Percentiles rank a stretch among this genome's conserved stretches.
Evolutionary conservation across 2,113 vertebrate genomes (phyloP).

Genomic region (Cinclus cinclus): DNA sequence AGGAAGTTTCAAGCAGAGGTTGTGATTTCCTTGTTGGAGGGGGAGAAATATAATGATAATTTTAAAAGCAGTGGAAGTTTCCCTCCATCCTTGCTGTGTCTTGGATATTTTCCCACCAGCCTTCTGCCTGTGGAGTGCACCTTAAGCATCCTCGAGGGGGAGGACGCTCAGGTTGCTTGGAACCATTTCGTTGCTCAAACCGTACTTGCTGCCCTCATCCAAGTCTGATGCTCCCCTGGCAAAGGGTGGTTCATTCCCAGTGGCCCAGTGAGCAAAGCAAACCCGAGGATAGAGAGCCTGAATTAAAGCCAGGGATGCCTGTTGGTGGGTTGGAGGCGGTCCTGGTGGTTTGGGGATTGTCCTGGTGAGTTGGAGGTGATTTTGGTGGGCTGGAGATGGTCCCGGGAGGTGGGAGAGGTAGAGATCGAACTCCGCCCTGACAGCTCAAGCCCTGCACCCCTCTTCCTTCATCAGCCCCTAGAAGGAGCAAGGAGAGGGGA

Average conservation of each 20-base stretch:
- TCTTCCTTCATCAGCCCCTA: background rate
- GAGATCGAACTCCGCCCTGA: background rate
- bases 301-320: background rate
- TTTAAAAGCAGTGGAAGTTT: background rate
- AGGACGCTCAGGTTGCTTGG: background rate
- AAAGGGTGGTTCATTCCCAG: fast-evolving
- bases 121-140: background rate
- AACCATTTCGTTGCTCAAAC: background rate
- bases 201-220: background rate
- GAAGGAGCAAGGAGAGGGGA: background rate
- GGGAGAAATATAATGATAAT: fast-evolving
- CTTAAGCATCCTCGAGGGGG: background rate
- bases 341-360: background rate
- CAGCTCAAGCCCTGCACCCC: background rate
- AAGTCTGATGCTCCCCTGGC: background rate
- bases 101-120: background rate
- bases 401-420: background rate
- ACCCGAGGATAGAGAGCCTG: background rate
- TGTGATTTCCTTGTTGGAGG: background rate
- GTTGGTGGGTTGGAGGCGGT: background rate
- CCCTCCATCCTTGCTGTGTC: background rate
- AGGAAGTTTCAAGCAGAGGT: background rate
- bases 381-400: background rate
- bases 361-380: background rate
- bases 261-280: background rate